Conservation (phyloP, 2,113 vertebrate species). For the Bubalus kerabau region DNA sequence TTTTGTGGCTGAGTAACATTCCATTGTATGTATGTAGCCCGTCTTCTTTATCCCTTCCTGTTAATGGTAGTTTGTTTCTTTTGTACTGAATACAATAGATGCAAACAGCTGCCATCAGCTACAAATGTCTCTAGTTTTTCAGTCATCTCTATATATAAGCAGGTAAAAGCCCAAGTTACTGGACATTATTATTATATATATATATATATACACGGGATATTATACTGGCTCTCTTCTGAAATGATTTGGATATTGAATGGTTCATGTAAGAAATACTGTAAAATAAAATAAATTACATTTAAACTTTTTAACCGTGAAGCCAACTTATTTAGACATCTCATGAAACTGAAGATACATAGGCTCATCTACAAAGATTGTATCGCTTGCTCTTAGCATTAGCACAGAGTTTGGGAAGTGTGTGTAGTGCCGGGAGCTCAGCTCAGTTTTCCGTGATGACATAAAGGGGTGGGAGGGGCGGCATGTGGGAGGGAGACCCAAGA, state of each 20-base stretch:
- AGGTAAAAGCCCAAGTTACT: neutral
- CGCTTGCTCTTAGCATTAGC: neutral
- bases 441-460: fast-evolving
- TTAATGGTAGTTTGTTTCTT: neutral
- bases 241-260: neutral
- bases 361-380: neutral
- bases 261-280: neutral
- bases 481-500: neutral
- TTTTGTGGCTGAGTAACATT: neutral
- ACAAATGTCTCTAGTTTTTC: neutral
- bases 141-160: neutral
- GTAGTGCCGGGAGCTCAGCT: neutral
- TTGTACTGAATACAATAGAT: neutral
- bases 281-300: neutral
- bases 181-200: neutral
- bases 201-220: neutral
- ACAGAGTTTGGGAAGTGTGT: neutral
- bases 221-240: neutral
- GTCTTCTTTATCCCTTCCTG: neutral
- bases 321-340: neutral
- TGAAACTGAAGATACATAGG: neutral
- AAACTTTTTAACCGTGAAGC: neutral
- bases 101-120: neutral
- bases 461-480: fast-evolving
- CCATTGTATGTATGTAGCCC: too few species aligned